Base-by-base conservation (phyloP, 2,113 vertebrate genomes). In the Tenrec ecaudatus region DNA sequence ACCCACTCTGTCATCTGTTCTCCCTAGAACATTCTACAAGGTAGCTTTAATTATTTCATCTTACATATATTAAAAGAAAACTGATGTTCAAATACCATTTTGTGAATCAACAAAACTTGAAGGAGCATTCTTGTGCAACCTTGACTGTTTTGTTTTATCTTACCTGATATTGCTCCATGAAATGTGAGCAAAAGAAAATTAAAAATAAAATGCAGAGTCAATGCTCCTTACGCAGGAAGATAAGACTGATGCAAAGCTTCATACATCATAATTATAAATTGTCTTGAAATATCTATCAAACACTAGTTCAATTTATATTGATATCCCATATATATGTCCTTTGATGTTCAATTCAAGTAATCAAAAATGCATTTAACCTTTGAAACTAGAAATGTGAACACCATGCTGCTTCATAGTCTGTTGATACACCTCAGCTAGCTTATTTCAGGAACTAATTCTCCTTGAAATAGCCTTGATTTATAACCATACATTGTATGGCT, bases 291-390 rank as follows among this genome's bases (percentile, higher is more conserved):
- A 38, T 16, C 23, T 71, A 47, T 82, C 86, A 17, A 3, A 7
- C 14, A 60, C 86, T 79, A 58, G 12, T 69, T 62, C 76, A 66
- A 80, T 92, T 95, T 92, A 43, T 60, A 15, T 80, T 29, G 22
- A 7, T 83, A 69, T 38, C 12, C 10, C 7, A 68, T 33, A 47
- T 62, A 81, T 8, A 84, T 25, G 6, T 83, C 77, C 38, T 62
- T 83, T 57, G 19, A 23, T 10, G 68, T 79, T 95, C 17, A 82
- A 79, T 86, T 89, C 27, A 86, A 83, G 0, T 68, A 76, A 84
- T 94, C 79, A 29, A 89, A 90, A 93, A 81, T 57, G 3, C 3
- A 92, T 2, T 68, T 60, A 33, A 66, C 66, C 57, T 75, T 89
- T 91, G 29, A 92, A 82, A 86, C 17, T 4, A 75, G 83, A 79